Percentiles rank a stretch among this genome's conserved stretches.
Conservation (phyloP, 2,113 vertebrate species). For the Cheilinus undulatus region DNA sequence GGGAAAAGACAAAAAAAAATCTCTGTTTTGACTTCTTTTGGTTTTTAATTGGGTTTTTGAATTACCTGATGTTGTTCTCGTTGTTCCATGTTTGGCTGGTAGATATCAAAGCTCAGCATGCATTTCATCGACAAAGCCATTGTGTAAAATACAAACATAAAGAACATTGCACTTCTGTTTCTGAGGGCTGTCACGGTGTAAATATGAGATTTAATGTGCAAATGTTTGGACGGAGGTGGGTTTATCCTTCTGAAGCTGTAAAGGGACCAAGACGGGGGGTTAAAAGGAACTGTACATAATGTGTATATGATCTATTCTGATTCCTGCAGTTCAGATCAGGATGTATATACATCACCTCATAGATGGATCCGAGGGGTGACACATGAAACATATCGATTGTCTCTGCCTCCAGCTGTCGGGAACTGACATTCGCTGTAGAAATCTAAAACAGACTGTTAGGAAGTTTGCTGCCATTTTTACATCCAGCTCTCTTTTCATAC, state of each 20-base stretch:
- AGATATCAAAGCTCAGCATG: conserved; percentile 89
- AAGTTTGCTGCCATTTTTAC: conserved; percentile 78
- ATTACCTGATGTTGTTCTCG: conserved; percentile 82
- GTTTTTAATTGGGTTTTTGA: conserved; percentile 52
- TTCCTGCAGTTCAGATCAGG: conserved; percentile 82
- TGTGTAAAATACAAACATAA: conserved; percentile 78
- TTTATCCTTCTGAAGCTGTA: conserved; percentile 66
- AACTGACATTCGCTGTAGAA: conserved; percentile 83
- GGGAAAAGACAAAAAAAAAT: conserved; percentile 52
- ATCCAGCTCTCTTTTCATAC: conserved; percentile 65
- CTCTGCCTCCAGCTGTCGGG: conserved; percentile 80
- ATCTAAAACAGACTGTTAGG: conserved; percentile 86
- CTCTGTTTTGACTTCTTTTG: conserved; percentile 73
- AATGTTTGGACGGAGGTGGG: conserved; percentile 51
- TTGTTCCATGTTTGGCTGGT: conserved; percentile 83
- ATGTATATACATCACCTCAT: conserved; percentile 79
- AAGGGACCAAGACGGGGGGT: conserved; percentile 78
- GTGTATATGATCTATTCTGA: conserved; percentile 83
- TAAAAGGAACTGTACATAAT: conserved; percentile 85
- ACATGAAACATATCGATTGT: conserved; percentile 76
- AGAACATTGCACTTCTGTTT: conserved; percentile 85
- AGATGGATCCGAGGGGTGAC: conserved; percentile 62
- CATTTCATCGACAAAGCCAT: conserved; percentile 84
- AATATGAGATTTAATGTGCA: conserved; percentile 76
- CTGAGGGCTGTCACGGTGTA: conserved; percentile 83